These are phyloP conservation scores for Apamea anceps DNA, from an alignment of 2,888 invertebrate species.

Conservation along the genomic window DNA sequence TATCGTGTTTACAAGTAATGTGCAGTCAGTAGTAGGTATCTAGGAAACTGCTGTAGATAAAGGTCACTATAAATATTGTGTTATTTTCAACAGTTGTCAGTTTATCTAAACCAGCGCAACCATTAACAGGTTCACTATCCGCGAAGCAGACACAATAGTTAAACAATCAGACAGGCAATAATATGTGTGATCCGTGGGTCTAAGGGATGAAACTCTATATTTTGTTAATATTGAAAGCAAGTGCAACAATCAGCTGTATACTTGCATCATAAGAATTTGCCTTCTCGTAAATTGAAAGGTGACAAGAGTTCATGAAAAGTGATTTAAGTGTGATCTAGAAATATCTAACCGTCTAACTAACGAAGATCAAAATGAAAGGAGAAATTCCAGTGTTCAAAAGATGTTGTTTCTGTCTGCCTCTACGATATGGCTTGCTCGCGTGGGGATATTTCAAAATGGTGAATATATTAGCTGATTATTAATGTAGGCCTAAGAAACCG, in stretches of 20 bases:
- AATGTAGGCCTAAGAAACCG: not conserved
- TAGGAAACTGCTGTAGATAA: not conserved
- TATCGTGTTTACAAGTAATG: constrained; percentile 11
- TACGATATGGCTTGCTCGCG: constrained; percentile 75
- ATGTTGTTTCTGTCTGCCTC: constrained; percentile 76
- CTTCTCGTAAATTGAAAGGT: not conserved
- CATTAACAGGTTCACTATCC: constrained; percentile 17
- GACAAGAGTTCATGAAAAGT: not conserved
- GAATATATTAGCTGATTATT: constrained; percentile 29
- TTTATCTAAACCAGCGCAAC: constrained; percentile 15
- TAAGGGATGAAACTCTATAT: not conserved
- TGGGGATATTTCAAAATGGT: constrained; percentile 74
- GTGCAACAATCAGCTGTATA: not conserved
- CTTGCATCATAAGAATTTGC: not conserved
- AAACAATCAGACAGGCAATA: not conserved
- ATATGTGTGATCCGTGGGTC: not conserved
- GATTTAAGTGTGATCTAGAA: not conserved
- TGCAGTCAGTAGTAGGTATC: not conserved
- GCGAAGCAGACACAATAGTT: constrained; percentile 7
- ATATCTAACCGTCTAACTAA: not conserved
- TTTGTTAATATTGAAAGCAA: not conserved
- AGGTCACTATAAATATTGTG: constrained; percentile 8
- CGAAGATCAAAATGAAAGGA: constrained; percentile 24
- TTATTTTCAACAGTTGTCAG: constrained; percentile 10
- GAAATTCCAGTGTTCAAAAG: constrained; percentile 71